Evolutionary conservation across 2,888 invertebrate genomes (phyloP).

Genomic region (Caenorhabditis sulstoni): DNA sequence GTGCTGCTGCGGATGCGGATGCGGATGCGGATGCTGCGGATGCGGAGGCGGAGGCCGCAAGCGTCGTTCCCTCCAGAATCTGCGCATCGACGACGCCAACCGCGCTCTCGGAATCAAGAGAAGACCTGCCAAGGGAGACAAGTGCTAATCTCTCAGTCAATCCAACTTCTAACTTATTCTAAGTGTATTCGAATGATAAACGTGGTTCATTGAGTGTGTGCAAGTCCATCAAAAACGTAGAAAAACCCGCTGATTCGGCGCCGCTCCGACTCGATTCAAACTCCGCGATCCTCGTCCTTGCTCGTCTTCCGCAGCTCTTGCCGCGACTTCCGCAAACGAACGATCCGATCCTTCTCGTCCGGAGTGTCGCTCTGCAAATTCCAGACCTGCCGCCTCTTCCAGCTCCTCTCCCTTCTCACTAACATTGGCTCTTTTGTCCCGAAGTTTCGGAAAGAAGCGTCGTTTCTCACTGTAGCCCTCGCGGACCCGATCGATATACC

Average conservation of each 20-base stretch:
- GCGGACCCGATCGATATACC: constrained; percentile 47
- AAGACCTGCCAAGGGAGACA: constrained; percentile 41
- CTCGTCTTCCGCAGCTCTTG: constrained; percentile 55
- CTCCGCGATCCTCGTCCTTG: constrained; percentile 50
- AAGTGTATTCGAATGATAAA: too few relatives aligned
- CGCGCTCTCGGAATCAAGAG: constrained; percentile 44
- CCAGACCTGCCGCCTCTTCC: background rate
- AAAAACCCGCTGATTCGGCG: too few relatives aligned
- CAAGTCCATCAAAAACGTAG: too few relatives aligned
- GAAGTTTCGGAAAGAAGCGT: constrained; percentile 44
- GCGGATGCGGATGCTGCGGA: constrained; percentile 46
- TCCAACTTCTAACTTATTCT: background rate
- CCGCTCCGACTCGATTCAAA: too few relatives aligned
- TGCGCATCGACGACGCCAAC: constrained; percentile 58
- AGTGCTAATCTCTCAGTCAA: constrained; percentile 17
- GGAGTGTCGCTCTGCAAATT: constrained; percentile 54
- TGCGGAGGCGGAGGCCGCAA: constrained; percentile 63
- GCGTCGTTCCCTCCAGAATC: constrained; percentile 62
- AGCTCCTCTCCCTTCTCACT: background rate
- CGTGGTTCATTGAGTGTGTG: too few relatives aligned
- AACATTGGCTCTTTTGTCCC: constrained; percentile 54
- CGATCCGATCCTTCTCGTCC: constrained; percentile 44
- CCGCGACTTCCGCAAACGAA: constrained; percentile 52
- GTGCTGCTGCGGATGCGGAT: constrained; percentile 57
- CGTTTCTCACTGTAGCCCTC: constrained; percentile 53